Conservation (phyloP, 1,140 invertebrate genomes). For the Mylabris phalerata region DNA sequence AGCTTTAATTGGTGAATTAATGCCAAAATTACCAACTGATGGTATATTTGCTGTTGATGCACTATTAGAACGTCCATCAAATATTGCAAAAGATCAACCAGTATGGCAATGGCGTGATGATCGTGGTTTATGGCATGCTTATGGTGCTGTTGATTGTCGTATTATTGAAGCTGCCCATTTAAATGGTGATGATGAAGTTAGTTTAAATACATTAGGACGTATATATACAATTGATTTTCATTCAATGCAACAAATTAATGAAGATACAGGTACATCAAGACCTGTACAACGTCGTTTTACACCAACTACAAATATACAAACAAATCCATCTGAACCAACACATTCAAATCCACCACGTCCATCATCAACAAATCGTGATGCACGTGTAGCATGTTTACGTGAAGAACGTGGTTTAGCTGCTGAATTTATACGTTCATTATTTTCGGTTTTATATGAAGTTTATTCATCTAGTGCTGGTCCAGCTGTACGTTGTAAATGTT, state of each 20-base stretch:
- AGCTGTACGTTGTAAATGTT: conserved; percentile 92
- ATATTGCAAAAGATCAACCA: conserved; percentile 65
- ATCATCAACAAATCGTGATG: conserved; percentile 35
- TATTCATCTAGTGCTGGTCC: conserved; percentile 96
- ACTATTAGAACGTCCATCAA: conserved; percentile 67
- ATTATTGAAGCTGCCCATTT: conserved; percentile 82
- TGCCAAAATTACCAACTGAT: conserved; percentile 85
- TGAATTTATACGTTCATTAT: conserved; percentile 80
- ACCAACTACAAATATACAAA: conserved; percentile 31
- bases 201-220: conserved; percentile 79
- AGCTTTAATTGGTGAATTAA: conserved; percentile 89
- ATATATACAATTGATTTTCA: conserved; percentile 95
- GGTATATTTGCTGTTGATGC: conserved; percentile 91
- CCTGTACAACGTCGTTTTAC: conserved; percentile 70
- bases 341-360: conserved; percentile 25
- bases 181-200: conserved; percentile 91
- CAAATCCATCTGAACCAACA: conserved; percentile 20
- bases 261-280: conserved; percentile 89
- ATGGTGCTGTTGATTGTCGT: conserved; percentile 57
- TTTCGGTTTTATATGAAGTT: conserved; percentile 90
- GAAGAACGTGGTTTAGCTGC: conserved; percentile 64
- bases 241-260: conserved; percentile 97
- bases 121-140: conserved; percentile 70
- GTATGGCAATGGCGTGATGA: conserved; percentile 96
- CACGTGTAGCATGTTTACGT: conserved; percentile 57